Conservation (phyloP, 2,113 vertebrate genomes). For the Toxostoma redivivum region DNA sequence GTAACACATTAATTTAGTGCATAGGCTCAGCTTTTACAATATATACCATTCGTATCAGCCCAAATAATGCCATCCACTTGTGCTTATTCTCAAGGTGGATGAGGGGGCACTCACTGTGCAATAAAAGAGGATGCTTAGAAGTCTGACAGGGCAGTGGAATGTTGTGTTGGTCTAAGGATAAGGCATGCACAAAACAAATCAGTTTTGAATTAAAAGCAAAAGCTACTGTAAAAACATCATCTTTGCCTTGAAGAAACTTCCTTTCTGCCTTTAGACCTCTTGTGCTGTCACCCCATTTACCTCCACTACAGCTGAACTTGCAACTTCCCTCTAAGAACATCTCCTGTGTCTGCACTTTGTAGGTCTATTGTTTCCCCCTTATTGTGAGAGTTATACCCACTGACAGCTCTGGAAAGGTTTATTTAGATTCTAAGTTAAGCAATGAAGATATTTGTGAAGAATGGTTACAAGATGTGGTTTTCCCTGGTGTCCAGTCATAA, state of each 20-base stretch:
- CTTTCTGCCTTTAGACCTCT: background rate
- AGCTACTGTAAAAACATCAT: background rate
- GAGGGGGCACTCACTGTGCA: background rate
- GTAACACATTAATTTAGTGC: background rate
- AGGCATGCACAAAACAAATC: background rate
- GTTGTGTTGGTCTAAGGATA: background rate
- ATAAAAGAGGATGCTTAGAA: background rate
- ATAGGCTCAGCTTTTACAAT: background rate
- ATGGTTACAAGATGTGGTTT: background rate
- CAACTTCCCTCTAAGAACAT: background rate
- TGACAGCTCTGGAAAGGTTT: background rate
- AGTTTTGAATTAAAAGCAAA: background rate
- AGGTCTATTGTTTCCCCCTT: background rate
- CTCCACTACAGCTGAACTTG: background rate
- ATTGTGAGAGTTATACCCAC: background rate
- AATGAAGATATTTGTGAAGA: background rate
- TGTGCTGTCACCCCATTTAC: background rate
- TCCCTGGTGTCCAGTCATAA: background rate
- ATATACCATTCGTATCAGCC: accelerated
- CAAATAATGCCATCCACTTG: background rate
- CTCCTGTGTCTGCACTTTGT: background rate
- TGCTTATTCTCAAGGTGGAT: background rate
- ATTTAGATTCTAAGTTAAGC: background rate
- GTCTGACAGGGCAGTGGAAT: background rate
- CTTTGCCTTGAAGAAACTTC: background rate